phyloP scores from a whole-genome alignment of 2,113 vertebrate genomes.

The Romanogobio albipinnatus region DNA sequence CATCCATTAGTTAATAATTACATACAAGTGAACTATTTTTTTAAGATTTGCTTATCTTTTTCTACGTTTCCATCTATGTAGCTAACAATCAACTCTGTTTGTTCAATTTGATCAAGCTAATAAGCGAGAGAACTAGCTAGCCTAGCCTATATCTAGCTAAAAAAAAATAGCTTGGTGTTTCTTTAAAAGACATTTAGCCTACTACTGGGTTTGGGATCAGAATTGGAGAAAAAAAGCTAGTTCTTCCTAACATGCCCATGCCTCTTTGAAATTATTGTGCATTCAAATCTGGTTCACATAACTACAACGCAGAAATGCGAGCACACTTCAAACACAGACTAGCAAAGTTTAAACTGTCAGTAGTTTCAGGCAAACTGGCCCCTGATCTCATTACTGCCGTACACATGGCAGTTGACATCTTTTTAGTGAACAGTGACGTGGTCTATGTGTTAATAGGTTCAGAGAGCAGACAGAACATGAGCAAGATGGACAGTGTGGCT shows the following conservation, averaged over 20 bases:
- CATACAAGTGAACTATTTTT: too few species aligned
- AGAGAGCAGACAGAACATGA: slow-evolving; percentile 34
- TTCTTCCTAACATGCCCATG: not conserved
- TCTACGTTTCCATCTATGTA: not conserved
- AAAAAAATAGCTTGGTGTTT: too few species aligned
- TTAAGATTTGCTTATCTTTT: not conserved
- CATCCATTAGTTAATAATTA: not conserved
- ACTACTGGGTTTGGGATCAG: not conserved
- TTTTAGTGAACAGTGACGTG: slow-evolving; percentile 29
- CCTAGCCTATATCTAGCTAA: too few species aligned
- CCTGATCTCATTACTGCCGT: slow-evolving; percentile 38
- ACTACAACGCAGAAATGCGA: not conserved
- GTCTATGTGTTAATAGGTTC: slow-evolving; percentile 41
- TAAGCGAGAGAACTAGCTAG: too few species aligned
- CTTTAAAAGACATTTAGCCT: not conserved
- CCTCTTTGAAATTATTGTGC: not conserved
- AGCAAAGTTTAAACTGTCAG: slow-evolving; percentile 27
- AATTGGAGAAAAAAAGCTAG: not conserved
- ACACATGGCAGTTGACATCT: slow-evolving; percentile 39
- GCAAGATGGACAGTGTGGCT: slow-evolving; percentile 9
- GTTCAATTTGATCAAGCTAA: too few species aligned
- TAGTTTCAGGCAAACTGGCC: slow-evolving; percentile 23
- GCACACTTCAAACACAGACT: not conserved
- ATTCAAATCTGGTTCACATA: not conserved
- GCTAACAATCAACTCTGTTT: too few species aligned